These are phyloP conservation scores for Lasioglossum baleicum DNA, from an alignment of 1,140 invertebrate genomes.

Conservation along the genomic window DNA sequence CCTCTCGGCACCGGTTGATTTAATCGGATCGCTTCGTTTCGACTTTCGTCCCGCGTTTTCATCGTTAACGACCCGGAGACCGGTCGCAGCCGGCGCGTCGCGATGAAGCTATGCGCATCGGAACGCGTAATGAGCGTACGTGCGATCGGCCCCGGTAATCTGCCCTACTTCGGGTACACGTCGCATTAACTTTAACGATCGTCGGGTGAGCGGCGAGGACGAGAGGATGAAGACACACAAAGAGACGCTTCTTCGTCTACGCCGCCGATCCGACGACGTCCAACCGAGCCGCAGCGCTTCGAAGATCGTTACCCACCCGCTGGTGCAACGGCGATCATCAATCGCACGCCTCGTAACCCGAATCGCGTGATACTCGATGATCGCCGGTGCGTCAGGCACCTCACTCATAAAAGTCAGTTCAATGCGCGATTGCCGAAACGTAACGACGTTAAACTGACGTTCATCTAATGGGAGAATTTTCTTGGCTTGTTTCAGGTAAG, in stretches of 20 bases:
- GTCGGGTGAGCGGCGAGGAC: background rate
- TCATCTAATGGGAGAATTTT: background rate
- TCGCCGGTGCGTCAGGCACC: too few species aligned
- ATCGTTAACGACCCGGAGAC: constrained; percentile 29
- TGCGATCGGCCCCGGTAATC: constrained; percentile 53
- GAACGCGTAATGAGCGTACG: constrained; percentile 58
- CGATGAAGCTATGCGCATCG: constrained; percentile 56
- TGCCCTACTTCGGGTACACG: constrained; percentile 50
- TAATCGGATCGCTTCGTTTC: constrained; percentile 39
- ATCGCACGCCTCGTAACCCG: background rate
- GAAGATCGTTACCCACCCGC: constrained; percentile 34
- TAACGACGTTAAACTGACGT: too few species aligned
- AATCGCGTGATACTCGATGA: constrained; percentile 3
- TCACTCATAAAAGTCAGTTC: background rate
- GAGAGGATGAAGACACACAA: constrained; percentile 40
- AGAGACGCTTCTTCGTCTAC: background rate
- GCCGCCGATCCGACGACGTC: constrained; percentile 3
- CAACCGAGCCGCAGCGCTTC: constrained; percentile 29
- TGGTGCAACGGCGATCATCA: constrained; percentile 15
- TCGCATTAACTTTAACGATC: constrained; percentile 62
- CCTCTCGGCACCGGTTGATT: constrained; percentile 24
- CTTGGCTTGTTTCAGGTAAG: constrained; percentile 75
- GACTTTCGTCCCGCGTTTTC: constrained; percentile 40
- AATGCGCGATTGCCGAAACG: background rate
- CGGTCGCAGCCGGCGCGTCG: background rate